These are phyloP conservation scores for Orius insidiosus DNA, from an alignment of 1,140 invertebrate genomes.

Conservation along the genomic window DNA sequence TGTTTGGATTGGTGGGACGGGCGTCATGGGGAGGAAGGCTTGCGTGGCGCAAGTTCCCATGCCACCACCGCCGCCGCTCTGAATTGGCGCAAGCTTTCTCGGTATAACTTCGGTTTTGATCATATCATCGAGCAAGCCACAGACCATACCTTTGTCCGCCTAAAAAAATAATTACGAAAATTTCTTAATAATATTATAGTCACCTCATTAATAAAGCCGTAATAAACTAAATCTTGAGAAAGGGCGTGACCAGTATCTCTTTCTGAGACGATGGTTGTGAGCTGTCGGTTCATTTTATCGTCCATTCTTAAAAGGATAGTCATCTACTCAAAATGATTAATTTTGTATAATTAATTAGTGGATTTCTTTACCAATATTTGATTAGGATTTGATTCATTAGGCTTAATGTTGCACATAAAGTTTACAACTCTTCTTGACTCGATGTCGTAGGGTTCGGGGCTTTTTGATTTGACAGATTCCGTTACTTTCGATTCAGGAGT, in stretches of 20 bases:
- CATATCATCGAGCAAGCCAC: constrained; percentile 51
- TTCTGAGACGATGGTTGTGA: constrained; percentile 77
- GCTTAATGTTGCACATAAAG: constrained; percentile 87
- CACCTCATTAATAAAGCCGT: constrained; percentile 95
- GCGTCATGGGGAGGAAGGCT: constrained; percentile 15
- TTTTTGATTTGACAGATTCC: constrained; percentile 69
- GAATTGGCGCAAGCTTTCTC: too few species aligned
- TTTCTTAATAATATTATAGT: constrained; percentile 8
- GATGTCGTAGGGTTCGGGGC: constrained; percentile 61
- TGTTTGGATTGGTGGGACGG: constrained; percentile 26
- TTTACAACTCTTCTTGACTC: constrained; percentile 76
- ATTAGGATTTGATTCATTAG: constrained; percentile 33
- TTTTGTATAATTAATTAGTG: too few species aligned
- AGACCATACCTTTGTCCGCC: constrained; percentile 53
- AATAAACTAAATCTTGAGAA: constrained; percentile 83
- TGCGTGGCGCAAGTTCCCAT: constrained; percentile 11
- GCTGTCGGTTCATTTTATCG: constrained; percentile 97
- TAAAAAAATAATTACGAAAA: constrained; percentile 21
- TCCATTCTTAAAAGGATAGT: constrained; percentile 91
- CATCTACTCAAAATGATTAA: constrained; percentile 42
- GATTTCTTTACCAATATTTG: constrained; percentile 1
- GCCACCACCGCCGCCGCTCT: constrained; percentile 12
- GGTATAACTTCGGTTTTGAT: constrained; percentile 33
- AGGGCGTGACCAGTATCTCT: constrained; percentile 65
- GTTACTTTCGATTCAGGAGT: constrained; percentile 56